Base-by-base conservation (phyloP, 2,113 vertebrate species). In the Egretta garzetta region DNA sequence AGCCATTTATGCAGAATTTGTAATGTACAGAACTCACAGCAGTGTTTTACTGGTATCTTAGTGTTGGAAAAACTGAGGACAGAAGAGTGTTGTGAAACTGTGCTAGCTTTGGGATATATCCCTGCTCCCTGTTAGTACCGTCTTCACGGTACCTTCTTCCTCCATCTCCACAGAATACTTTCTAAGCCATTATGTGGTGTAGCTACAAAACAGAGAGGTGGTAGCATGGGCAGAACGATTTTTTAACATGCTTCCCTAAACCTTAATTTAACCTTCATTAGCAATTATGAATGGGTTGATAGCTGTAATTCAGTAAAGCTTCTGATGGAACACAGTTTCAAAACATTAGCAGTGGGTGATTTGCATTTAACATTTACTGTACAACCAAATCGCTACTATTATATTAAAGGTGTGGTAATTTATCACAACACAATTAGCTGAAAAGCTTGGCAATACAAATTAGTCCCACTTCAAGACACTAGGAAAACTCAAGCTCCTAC, bases 401-500 rank as follows among this genome's bases (percentile, higher is more conserved):
- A 95, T 72, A 95, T 97, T 89, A 96, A 97, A 71, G 77, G 84
- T 70, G 75, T 75, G 55, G 56, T 92, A 80, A 97, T 97, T 97
- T 95, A 97, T 96, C 87, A 97, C 45, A 97, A 90, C 66, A 72
- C 35, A 95, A 86, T 97, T 95, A 97, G 73, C 56, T 92, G 43
- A 77, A 97, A 97, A 90, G 60, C 62, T 55, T 83, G 49, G 66
- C 43, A 93, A 95, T 84, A 96, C 86, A 85, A 96, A 97, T 96
- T 93, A 91, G 35, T 59, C 79, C 71, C 81, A 95, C 77, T 96
- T 86, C 77, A 88, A 67, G 91, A 83, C 50, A 55, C 33, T 94
- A 90, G 55, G 33, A 94, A 87, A 93, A 16, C 18, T 77, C 59
- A 90, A 59, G 58, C 35, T 87, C 71, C 62, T 86, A 37, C 60